Conservation (phyloP, 2,888 invertebrate species). For the Drosophila seclusa region DNA sequence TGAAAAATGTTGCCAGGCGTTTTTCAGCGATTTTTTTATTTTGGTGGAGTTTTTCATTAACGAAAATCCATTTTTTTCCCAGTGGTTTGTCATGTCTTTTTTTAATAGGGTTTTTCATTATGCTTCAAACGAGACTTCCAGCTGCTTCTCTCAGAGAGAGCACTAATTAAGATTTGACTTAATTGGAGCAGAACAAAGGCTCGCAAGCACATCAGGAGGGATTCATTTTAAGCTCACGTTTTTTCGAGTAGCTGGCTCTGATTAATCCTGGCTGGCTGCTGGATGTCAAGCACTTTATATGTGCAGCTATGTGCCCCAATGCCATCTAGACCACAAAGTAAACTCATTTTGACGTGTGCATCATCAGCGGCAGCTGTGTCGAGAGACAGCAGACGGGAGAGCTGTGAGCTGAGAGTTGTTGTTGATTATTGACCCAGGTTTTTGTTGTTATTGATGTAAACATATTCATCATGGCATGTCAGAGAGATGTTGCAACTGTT, state of each 20-base stretch:
- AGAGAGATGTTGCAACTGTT: slow-evolving; percentile 14
- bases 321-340: slow-evolving; percentile 64
- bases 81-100: background rate
- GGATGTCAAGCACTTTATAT: slow-evolving; percentile 37
- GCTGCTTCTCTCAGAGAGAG: background rate
- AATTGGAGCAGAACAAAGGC: slow-evolving; percentile 8
- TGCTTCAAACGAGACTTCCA: background rate
- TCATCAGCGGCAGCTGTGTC: slow-evolving; percentile 31
- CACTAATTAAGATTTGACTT: slow-evolving; percentile 8
- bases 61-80: background rate
- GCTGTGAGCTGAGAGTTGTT: slow-evolving; percentile 16
- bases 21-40: background rate
- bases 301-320: slow-evolving; percentile 28
- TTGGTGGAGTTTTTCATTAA: background rate
- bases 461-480: slow-evolving; percentile 68
- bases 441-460: slow-evolving; percentile 72
- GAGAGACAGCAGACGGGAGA: slow-evolving; percentile 1
- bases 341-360: slow-evolving; percentile 71
- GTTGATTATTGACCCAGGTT: slow-evolving; percentile 68
- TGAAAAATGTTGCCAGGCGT: background rate
- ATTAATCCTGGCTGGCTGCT: slow-evolving; percentile 44
- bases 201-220: background rate
- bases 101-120: background rate
- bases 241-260: slow-evolving; percentile 7
- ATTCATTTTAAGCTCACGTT: background rate